Base-by-base conservation (phyloP, 2,888 invertebrate species). In the Thecophora atra region DNA sequence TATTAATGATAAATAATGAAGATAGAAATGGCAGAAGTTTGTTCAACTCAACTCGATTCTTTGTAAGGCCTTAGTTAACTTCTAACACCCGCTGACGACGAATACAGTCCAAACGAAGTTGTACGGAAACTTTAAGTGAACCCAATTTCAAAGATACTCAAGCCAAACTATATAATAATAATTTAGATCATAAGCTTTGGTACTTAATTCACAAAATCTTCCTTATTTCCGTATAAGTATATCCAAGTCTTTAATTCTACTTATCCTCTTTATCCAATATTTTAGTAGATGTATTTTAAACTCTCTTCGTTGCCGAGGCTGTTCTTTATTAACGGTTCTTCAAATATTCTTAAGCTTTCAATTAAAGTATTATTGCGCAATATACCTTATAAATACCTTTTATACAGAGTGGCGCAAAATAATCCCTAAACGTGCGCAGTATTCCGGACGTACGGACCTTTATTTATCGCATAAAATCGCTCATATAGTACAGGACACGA, bases 71-170 rank as follows among this genome's bases (percentile, higher is more conserved):
- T 37, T 11, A 37, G 44, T 52, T 67, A 28, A 63, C 17, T 30
- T 54, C 52, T 21, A 52, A 67, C 56, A 67, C 28, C 54, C 54
- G 37, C 56, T 54, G 52, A 47, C 52, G 28, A 51, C 19, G 30
- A 66, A 66, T 66, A 52, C 21, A 30, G 15, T 37, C 37, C 51
- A 26, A 66, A 66, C 66, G 51, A 63, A 63, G 21, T 63, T 63
- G 63, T 5, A 63, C 17, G 4, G n/a, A 19, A 30, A 63, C 37
- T 37, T 11, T n/a, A n/a, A n/a, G n/a, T 37, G 37, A 1, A 37
- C 6, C 37, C 37, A 2, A 37, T 11, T 1, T 37, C 1, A 37
- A 37, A 37, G 37, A 1, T 37, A 2, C 0, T 1, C 37, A 37
- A 6, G 1, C 37, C 3, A 60, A 60, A 1, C n/a, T n/a, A 30